Evolutionary conservation across 2,113 vertebrate species (phyloP).

Genomic region (Lophura nycthemera): DNA sequence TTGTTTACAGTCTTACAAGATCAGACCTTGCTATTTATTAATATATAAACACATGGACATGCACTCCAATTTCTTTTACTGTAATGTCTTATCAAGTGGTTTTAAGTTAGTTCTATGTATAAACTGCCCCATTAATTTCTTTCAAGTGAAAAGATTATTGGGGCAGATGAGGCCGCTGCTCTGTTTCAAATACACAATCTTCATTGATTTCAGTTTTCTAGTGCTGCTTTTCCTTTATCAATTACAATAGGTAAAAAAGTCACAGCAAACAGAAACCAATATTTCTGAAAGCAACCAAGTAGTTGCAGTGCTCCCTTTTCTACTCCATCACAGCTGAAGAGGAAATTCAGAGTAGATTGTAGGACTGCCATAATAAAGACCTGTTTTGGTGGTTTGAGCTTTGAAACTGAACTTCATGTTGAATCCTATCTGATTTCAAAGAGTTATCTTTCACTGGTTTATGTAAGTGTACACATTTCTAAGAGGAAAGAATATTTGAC

Average conservation of each 20-base stretch:
- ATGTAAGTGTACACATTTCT: neutral
- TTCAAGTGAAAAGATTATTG: neutral
- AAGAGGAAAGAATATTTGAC: neutral
- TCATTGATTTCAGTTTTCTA: conserved; percentile 2
- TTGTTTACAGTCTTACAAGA: neutral
- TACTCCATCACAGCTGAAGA: neutral
- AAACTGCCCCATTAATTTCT: neutral
- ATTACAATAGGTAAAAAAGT: neutral
- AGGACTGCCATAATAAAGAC: neutral
- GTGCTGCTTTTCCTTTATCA: neutral
- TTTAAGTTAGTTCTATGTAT: neutral
- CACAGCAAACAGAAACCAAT: neutral
- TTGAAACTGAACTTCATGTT: neutral
- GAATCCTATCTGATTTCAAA: neutral
- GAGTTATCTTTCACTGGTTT: neutral
- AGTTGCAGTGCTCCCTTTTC: neutral
- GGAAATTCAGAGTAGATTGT: neutral
- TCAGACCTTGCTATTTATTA: neutral
- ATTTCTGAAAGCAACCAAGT: neutral
- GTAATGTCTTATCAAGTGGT: neutral
- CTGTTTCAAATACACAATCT: neutral
- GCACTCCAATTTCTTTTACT: neutral
- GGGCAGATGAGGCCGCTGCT: neutral
- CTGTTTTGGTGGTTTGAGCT: neutral
- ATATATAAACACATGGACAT: neutral